Evolutionary conservation across 2,797 vertebrate genomes (phyloP), one percentile per base, ranked within the genome.

Genomic region (Euthynnus affinis): DNA sequence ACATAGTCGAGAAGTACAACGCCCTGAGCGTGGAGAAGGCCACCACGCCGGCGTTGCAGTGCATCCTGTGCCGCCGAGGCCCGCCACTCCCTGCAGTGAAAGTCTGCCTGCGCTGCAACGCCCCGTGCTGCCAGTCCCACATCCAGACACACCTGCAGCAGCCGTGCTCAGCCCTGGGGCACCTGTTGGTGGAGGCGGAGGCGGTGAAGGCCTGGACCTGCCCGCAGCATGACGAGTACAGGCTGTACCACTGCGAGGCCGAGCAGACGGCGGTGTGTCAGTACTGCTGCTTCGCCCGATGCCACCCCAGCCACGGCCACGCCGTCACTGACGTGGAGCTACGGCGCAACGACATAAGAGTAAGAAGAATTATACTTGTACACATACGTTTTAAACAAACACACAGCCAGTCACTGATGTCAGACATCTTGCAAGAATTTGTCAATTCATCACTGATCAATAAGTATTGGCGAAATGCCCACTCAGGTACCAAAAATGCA

Each of bases 1-100:
- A 99, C 95, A 99, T 99, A 32, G 98, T 99, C 57, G 98, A 99
- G 94, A 99, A 99, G 94, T 99, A 99, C 96, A 99, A 99, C 91
- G 97, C 93, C 64, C 89, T 94, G 88, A 94, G 92, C 3, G 93
- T 94, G 87, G 94, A 94, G 82, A 94, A 94, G 81, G 82, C 91
- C 12, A 61, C 81, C 71, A 61, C 90, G 13, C 93, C 93, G 17
- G 93, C 96, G 61, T 93, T 97, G 88, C 98, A 99, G 93, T 99
- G 98, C 89, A 98, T 99, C 90, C 96, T 99, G 85, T 99, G 98
- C 85, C 96, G 98, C 69, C 96, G 98, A n/a, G 98, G 97, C 76
- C 97, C 98, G 0, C 98, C 98, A 2, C 95, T 99, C 76, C 98
- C 97, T 0, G 98, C 98, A 0, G 97, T 98, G 88, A 99, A 99